phyloP scores from a whole-genome alignment of 2,113 vertebrate species.

The Fukomys damarensis region DNA sequence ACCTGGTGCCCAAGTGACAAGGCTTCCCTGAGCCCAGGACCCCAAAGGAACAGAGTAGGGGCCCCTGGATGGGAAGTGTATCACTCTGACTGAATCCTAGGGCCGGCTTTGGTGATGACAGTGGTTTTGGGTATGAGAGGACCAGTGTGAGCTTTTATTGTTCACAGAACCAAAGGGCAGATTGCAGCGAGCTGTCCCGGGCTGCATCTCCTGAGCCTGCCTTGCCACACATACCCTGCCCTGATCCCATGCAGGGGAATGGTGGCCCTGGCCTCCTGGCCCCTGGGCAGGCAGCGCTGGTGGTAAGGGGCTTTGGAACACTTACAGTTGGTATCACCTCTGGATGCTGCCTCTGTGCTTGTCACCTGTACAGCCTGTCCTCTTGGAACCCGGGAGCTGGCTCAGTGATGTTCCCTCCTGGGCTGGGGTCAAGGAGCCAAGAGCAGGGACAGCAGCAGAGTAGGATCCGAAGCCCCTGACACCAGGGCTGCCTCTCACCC shows the following conservation, averaged over 20 bases:
- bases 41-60: fast-evolving
- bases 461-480: fast-evolving
- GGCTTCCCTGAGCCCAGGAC: background rate
- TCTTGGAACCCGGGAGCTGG: fast-evolving
- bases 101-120: background rate
- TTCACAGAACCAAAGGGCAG: background rate
- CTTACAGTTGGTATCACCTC: background rate
- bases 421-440: background rate
- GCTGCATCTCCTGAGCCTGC: too few species aligned
- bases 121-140: background rate
- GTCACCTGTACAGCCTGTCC: too few species aligned
- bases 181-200: fast-evolving
- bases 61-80: background rate
- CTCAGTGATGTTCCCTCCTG: background rate
- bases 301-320: background rate
- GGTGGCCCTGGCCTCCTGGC: background rate
- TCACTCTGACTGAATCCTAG: fast-evolving
- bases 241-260: too few species aligned
- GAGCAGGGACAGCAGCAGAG: too few species aligned
- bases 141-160: background rate
- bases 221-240: too few species aligned
- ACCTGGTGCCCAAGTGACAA: too few species aligned
- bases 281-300: background rate
- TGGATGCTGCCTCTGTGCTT: fast-evolving
- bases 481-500: background rate